Evolutionary conservation across 2,797 vertebrate genomes (phyloP).

Genomic region (Tamandua tetradactyla): DNA sequence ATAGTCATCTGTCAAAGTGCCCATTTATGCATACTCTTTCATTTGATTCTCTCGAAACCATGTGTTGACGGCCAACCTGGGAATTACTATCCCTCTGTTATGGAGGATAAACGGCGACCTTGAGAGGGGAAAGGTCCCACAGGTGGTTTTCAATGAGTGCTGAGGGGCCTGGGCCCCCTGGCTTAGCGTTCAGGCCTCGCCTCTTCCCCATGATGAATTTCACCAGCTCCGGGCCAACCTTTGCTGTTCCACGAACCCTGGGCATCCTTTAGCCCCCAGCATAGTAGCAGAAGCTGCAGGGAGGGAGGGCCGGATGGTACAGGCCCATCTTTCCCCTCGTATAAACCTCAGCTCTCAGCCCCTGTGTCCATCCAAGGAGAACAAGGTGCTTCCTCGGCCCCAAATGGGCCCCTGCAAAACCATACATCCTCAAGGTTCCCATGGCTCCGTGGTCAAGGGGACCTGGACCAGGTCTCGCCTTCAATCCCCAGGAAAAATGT

Average conservation of each 20-base stretch:
- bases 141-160: background rate
- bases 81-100: slow-evolving; percentile 24
- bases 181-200: background rate
- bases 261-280: background rate
- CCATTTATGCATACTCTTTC: background rate
- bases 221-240: background rate
- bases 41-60: background rate
- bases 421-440: background rate
- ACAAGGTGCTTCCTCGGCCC: background rate
- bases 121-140: background rate
- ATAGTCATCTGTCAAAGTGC: slow-evolving; percentile 1
- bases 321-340: background rate
- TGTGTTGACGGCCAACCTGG: background rate
- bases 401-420: background rate
- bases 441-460: background rate
- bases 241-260: background rate
- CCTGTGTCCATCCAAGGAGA: background rate
- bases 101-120: background rate
- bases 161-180: background rate
- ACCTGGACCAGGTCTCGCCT: background rate
- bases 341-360: background rate
- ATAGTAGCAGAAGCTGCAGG: background rate
- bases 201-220: background rate
- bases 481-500: background rate
- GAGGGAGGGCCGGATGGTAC: background rate